phyloP scores from a whole-genome alignment of 2,797 vertebrate species.

The Phalanger gymnotis region DNA sequence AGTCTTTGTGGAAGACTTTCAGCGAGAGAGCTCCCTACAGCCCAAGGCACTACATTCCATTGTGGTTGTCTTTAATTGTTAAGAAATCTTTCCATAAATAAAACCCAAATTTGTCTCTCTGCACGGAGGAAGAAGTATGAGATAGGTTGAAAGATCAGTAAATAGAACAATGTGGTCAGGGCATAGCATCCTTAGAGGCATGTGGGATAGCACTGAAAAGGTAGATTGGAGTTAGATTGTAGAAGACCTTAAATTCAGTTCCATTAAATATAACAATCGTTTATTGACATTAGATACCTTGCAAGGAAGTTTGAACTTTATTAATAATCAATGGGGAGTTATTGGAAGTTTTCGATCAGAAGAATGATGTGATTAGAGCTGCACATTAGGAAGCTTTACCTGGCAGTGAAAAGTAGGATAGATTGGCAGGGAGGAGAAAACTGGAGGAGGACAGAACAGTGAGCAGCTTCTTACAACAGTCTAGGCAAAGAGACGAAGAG shows the following conservation, averaged over 20 bases:
- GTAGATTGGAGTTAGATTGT: background rate
- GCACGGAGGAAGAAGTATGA: background rate
- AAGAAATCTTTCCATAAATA: background rate
- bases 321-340: background rate
- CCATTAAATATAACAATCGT: background rate
- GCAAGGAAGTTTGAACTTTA: background rate
- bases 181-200: background rate
- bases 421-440: background rate
- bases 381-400: background rate
- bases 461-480: background rate
- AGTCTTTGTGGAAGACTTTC: background rate
- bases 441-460: background rate
- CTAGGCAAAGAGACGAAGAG: background rate
- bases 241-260: background rate
- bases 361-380: background rate
- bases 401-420: background rate
- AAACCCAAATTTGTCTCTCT: background rate
- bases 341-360: background rate
- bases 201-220: background rate
- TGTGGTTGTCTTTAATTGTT: background rate
- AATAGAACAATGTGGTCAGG: background rate
- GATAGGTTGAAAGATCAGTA: background rate
- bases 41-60: background rate
- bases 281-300: background rate
- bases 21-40: background rate